These are phyloP conservation scores for Drosophila pseudoananassae DNA, from an alignment of 1,140 invertebrate genomes.

Conservation along the genomic window DNA sequence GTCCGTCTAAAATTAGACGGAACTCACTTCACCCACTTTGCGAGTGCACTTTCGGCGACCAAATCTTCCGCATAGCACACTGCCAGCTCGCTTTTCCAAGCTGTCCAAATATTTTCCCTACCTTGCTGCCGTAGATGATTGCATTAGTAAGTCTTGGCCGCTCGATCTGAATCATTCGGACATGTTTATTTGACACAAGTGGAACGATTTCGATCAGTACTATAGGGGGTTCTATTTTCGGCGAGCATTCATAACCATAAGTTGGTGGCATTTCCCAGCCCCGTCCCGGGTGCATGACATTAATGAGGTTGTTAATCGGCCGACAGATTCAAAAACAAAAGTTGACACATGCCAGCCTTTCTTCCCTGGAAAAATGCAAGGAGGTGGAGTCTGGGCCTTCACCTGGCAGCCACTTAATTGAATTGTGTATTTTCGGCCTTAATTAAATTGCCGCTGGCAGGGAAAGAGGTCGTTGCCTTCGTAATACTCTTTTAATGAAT, in stretches of 20 bases:
- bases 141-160: slow-evolving; percentile 10
- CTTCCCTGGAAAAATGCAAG: background rate
- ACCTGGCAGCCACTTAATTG: slow-evolving; percentile 29
- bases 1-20: slow-evolving; percentile 57
- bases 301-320: slow-evolving; percentile 70
- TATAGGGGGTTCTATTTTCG: slow-evolving; percentile 39
- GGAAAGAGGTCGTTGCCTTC: slow-evolving; percentile 62
- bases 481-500: slow-evolving; percentile 64
- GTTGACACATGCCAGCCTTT: slow-evolving; percentile 58
- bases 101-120: slow-evolving; percentile 52
- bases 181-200: slow-evolving; percentile 57
- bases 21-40: slow-evolving; percentile 62
- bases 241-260: slow-evolving; percentile 47
- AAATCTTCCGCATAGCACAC: slow-evolving; percentile 64
- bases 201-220: slow-evolving; percentile 49
- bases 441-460: slow-evolving; percentile 44
- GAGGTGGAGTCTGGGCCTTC: slow-evolving; percentile 5
- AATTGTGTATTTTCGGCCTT: slow-evolving; percentile 50
- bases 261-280: slow-evolving; percentile 13
- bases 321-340: slow-evolving; percentile 43
- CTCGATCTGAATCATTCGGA: slow-evolving; percentile 32
- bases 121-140: slow-evolving; percentile 23
- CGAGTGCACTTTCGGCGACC: slow-evolving; percentile 46
- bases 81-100: slow-evolving; percentile 11
- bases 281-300: slow-evolving; percentile 50